Percentiles rank a stretch among this genome's conserved stretches.
Conservation (phyloP, 2,113 vertebrate genomes). For the Cololabis saira region DNA sequence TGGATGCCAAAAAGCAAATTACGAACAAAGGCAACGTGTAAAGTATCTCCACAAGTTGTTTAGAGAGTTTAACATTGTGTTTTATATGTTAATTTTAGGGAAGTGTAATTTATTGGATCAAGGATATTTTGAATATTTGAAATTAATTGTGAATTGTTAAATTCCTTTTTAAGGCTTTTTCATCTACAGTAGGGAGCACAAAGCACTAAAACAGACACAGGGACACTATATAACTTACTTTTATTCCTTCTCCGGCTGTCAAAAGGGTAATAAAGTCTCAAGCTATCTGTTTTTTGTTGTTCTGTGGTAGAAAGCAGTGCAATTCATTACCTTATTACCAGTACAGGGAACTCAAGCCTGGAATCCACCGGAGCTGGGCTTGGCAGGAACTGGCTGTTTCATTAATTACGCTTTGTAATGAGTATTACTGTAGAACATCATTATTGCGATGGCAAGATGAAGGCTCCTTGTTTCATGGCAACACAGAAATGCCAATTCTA, state of each 20-base stretch:
- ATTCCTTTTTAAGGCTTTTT: conserved; percentile 10
- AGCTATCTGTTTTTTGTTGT: conserved; percentile 30
- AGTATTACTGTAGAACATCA: conserved; percentile 72
- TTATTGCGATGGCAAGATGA: conserved; percentile 72
- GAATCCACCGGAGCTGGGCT: conserved; percentile 57
- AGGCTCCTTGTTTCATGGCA: conserved; percentile 69
- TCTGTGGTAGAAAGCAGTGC: conserved; percentile 33
- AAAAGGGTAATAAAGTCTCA: conserved; percentile 34
- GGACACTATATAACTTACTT: conserved; percentile 26
- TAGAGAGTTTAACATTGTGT: too few species aligned
- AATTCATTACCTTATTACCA: conserved; percentile 71
- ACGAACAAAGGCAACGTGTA: too few species aligned
- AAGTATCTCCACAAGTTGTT: too few species aligned
- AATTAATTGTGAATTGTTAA: background rate
- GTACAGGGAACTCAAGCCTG: conserved; percentile 63
- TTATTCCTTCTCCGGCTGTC: conserved; percentile 12
- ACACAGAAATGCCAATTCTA: conserved; percentile 43
- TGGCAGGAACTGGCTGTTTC: conserved; percentile 74
- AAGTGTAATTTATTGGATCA: background rate
- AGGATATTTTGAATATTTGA: background rate
- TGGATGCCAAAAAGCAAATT: background rate
- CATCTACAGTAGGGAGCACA: background rate
- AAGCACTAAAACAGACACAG: conserved; percentile 10
- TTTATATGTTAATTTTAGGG: too few species aligned
- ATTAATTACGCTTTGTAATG: conserved; percentile 77